Percentiles rank a stretch among this genome's conserved stretches.
These are phyloP conservation scores for Platyrinchus mystaceus DNA, from an alignment of 2,797 vertebrate species.

Conservation along the genomic window DNA sequence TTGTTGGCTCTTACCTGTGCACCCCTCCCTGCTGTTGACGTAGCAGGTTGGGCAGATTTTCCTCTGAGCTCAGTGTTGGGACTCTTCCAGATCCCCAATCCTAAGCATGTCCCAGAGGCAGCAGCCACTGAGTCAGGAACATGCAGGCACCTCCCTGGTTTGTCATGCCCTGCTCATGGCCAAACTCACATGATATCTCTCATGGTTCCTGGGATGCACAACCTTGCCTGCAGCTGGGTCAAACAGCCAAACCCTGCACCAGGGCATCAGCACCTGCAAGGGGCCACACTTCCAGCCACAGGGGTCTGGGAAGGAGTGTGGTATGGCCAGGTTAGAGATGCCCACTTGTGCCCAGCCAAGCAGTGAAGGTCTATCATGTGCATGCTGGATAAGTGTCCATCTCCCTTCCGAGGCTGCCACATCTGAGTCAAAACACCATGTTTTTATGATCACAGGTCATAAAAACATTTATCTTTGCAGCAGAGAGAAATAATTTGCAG, in stretches of 20 bases:
- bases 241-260: background rate
- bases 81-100: background rate
- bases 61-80: background rate
- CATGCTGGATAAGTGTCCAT: background rate
- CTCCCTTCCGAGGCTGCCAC: background rate
- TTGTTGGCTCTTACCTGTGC: background rate
- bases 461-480: background rate
- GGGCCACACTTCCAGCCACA: background rate
- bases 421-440: background rate
- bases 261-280: rapidly evolving
- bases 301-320: rapidly evolving
- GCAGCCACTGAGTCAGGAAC: background rate
- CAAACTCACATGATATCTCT: background rate
- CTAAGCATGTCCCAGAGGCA: background rate
- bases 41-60: background rate
- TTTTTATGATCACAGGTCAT: background rate
- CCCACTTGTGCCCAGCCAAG: background rate
- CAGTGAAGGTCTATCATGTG: background rate
- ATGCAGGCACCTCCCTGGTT: constrained; percentile 45
- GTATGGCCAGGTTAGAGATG: background rate
- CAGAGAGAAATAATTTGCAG: background rate
- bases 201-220: background rate
- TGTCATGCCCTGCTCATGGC: background rate
- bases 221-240: background rate
- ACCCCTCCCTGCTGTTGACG: rapidly evolving